Evolutionary conservation across 2,888 invertebrate genomes (phyloP), one percentile per base, ranked within the genome.

Genomic region (Parnassius glacialis): DNA sequence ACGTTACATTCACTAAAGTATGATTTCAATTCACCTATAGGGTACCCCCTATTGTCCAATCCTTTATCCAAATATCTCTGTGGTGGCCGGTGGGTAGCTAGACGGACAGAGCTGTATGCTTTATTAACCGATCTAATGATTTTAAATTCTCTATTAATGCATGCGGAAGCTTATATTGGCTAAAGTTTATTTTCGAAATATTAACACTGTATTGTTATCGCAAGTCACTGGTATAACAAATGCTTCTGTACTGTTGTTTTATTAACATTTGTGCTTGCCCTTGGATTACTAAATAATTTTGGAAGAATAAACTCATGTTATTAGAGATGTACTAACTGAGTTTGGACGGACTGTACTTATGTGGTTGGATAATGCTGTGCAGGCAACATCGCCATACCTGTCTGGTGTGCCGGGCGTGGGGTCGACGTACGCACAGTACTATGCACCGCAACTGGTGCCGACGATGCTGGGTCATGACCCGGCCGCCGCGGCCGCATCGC

Each of bases 351-450:
- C 16, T 34, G n/a, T 54, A 53, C 53, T 56, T 59, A 65, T 41
- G 55, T 12, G 12, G 64, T 69, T 48, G 51, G 43, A 58, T 67
- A 70, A 71, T 75, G 74, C 76, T 74, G 73, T 87, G 72, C 93
- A 96, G 96, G 96, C 97, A 82, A 96, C 97, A 85, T 97, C 96
- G 88, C 97, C 97, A 78, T 97, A 97, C 93, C 94, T 97, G 93
- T 95, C 97, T 83, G 96, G 97, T 83, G 96, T 97, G 92, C 97
- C 97, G 75, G 95, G 97, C 91, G 95, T 96, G 79, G 95, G 95
- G 78, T 96, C 96, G 92, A 96, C 97, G 85, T 97, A 96, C 93
- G 96, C 96, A 90, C 97, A 97, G 85, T 97, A 97, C 93, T 97
- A 96, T 92, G 95, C 96, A 80, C 96, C 96, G 76, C 96, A 96